Conservation (phyloP, 2,113 vertebrate species). For the Ochotona princeps region DNA sequence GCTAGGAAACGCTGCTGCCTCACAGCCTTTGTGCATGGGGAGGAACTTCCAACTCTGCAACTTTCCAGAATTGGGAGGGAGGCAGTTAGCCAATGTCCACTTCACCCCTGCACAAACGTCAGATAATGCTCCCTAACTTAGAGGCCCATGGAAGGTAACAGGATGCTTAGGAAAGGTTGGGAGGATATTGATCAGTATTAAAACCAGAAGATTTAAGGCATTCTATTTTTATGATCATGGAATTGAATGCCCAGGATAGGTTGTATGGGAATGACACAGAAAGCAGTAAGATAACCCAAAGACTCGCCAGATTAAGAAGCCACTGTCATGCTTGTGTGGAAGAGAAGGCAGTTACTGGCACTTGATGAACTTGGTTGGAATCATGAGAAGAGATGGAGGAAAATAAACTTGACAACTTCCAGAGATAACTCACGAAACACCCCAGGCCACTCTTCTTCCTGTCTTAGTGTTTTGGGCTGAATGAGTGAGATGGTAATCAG, state of each 20-base stretch:
- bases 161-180: not conserved
- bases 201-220: conserved; percentile 18
- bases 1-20: conserved; percentile 4
- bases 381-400: not conserved
- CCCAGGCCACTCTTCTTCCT: not conserved
- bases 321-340: not conserved
- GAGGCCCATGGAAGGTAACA: not conserved
- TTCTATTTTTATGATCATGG: not conserved
- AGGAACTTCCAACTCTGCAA: not conserved
- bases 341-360: not conserved
- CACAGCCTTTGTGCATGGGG: not conserved
- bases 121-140: not conserved
- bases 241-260: not conserved
- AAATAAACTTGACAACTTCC: not conserved
- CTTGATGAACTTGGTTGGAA: not conserved
- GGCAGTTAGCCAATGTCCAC: not conserved
- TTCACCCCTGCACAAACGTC: not conserved
- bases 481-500: not conserved
- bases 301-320: not conserved
- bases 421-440: not conserved
- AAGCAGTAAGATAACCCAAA: not conserved
- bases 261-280: not conserved
- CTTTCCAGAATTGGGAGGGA: not conserved
- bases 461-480: not conserved
- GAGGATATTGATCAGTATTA: not conserved